Evolutionary conservation across 2,888 invertebrate species (phyloP).

Genomic region (Aromia moschata): DNA sequence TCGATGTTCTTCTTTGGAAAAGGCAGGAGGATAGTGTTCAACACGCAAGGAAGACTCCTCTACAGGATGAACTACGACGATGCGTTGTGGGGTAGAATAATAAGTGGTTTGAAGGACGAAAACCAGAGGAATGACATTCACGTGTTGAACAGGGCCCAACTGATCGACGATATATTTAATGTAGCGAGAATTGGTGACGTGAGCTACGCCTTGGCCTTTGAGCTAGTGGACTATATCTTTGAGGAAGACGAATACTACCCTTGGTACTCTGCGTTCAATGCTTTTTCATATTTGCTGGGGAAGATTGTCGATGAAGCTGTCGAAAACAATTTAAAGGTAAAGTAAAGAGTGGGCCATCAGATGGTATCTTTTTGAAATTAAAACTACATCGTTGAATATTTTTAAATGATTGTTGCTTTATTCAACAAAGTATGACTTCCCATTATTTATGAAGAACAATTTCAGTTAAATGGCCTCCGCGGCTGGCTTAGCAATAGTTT

Average conservation of each 20-base stretch:
- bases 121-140: slow-evolving; percentile 66
- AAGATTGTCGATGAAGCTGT: slow-evolving; percentile 31
- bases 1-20: neutral
- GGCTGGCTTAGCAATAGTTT: too few species aligned
- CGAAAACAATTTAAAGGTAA: slow-evolving; percentile 27
- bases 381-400: too few species aligned
- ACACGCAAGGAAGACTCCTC: slow-evolving; percentile 37
- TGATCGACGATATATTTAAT: slow-evolving; percentile 82
- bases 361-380: too few species aligned
- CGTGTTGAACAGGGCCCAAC: slow-evolving; percentile 76
- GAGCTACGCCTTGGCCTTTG: slow-evolving; percentile 70
- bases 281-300: slow-evolving; percentile 53
- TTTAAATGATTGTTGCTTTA: too few species aligned
- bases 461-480: too few species aligned
- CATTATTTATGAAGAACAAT: too few species aligned
- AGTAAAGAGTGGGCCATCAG: neutral
- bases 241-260: slow-evolving; percentile 79
- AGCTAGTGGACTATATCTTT: slow-evolving; percentile 73
- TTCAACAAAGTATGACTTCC: too few species aligned
- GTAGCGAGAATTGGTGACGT: slow-evolving; percentile 74
- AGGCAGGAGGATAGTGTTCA: neutral
- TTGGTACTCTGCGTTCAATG: slow-evolving; percentile 74
- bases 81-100: slow-evolving; percentile 67
- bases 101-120: slow-evolving; percentile 58
- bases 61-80: slow-evolving; percentile 74